Conservation (phyloP, 2,797 vertebrate genomes). For the Numenius phaeopus region DNA sequence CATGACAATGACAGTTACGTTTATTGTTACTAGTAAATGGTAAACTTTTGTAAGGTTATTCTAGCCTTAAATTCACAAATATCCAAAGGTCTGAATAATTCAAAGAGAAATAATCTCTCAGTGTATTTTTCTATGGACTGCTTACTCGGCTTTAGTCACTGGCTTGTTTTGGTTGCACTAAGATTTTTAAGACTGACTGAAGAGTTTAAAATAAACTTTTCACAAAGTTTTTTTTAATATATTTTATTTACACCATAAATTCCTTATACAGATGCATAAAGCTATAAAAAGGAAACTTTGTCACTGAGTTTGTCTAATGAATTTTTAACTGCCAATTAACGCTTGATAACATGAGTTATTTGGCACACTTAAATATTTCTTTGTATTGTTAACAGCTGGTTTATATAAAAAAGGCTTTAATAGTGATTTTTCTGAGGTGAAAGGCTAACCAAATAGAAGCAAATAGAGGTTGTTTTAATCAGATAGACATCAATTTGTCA, state of each 20-base stretch:
- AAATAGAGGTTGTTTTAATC: neutral
- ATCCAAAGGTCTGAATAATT: neutral
- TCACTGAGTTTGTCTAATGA: neutral
- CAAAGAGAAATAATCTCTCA: neutral
- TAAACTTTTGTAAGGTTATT: neutral
- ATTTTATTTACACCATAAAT: neutral
- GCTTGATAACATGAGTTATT: neutral
- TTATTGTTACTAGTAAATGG: neutral
- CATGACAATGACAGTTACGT: neutral
- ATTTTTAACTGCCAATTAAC: conserved; percentile 38
- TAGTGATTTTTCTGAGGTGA: conserved; percentile 38
- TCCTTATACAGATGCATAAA: neutral
- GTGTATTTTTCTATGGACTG: neutral
- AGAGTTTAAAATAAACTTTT: neutral
- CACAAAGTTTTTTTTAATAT: neutral
- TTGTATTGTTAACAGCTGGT: neutral
- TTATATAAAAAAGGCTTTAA: conserved; percentile 1
- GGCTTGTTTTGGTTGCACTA: neutral
- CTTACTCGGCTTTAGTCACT: neutral
- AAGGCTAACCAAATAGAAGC: conserved; percentile 21
- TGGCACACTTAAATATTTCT: neutral
- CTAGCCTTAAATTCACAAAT: neutral
- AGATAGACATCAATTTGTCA: neutral
- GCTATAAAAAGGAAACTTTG: neutral
- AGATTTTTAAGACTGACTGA: neutral